Evolutionary conservation across 2,888 invertebrate species (phyloP), one percentile per base, ranked within the genome.

Genomic region (Teleogryllus oceanicus): DNA sequence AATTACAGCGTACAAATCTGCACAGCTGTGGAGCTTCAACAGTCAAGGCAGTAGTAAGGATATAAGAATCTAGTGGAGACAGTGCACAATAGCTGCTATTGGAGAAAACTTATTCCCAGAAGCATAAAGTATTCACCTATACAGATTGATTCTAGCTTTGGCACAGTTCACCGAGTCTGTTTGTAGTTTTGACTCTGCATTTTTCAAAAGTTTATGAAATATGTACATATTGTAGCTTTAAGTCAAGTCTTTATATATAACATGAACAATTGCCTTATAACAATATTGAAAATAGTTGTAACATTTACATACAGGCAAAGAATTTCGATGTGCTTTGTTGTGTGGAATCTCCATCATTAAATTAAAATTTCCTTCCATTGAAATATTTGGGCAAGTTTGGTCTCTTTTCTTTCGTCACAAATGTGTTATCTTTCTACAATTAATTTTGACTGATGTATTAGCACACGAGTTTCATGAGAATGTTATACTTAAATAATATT

Each of bases 321-420:
- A 62, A 62, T 62, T 62, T 62, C 62, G n/a, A 18, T 62, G 62
- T 62, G 62, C 62, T 62, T 62, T 62, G 62, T 62, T 62, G 13
- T 18, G 62, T 62, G 62, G 62, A 5, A 18, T n/a, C 62, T 62
- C n/a, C 13, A 18, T 13, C 13, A 62, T n/a, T 11, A 62, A 18
- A 62, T 62, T 62, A 62, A 62, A 18, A 62, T 62, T 62, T 62
- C n/a, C 20, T 77, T 77, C 20, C n/a, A 49, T 49, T 21, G 50
- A 77, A 77, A 77, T 77, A 77, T 77, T 77, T 77, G 20, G 21
- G 49, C 11, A 77, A n/a, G 37, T 37, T 37, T 37, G 37, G 37
- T 37, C 37, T 37, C 37, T 37, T 37, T 37, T 37, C 24, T 37
- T 37, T 37, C 5, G 8, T 8, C 37, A 37, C 37, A 37, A 37